Base-by-base conservation (phyloP, 2,797 vertebrate species). In the Anguilla obscura region DNA sequence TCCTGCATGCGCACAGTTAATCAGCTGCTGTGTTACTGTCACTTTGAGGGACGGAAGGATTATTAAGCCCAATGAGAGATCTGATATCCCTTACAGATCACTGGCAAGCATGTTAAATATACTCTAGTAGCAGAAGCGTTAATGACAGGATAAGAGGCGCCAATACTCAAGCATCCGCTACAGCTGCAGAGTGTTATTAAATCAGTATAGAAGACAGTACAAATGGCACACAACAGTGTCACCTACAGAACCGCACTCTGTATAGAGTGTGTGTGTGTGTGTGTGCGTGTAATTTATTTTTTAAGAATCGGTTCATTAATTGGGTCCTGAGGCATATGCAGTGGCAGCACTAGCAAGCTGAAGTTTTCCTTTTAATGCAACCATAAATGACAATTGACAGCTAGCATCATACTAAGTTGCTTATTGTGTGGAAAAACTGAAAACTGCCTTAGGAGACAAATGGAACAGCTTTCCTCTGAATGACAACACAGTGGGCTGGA, bases 381-480 rank as follows among this genome's bases (percentile, higher is more conserved):
- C 21, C 79, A 18, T 82, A 82, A 82, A 82, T 82, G 79, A 50
- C 45, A 50, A 82, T n/a, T 48, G 45, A n/a, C 79, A 50, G 79
- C 9, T 50, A 21, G 76, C 76, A 18, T 45, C 76, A 2, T 89
- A 91, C 79, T 80, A 89, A 76, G 83, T 88, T 50, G 85, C 58
- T 0, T 88, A 82, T 76, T 33, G 0, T 24, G 85, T 89, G 40
- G 89, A 86, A 88, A 90, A 88, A 87, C 79, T 89, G 56, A 88
- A 91, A 86, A 88, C 88, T 89, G 87, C 66, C 84, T 88, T 86
- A 48, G 89, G 63, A 0, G 76, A 86, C n/a, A 76, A 85, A 66
- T 85, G 86, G 85, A 91, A 91, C 56, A 80, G 86, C 86, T 87
- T 90, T 74, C 85, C 90, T 63, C 76, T 45, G 6, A 79, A 79